phyloP scores from a whole-genome alignment of 2,797 vertebrate genomes.

The Oryzias dopingdopingensis region DNA sequence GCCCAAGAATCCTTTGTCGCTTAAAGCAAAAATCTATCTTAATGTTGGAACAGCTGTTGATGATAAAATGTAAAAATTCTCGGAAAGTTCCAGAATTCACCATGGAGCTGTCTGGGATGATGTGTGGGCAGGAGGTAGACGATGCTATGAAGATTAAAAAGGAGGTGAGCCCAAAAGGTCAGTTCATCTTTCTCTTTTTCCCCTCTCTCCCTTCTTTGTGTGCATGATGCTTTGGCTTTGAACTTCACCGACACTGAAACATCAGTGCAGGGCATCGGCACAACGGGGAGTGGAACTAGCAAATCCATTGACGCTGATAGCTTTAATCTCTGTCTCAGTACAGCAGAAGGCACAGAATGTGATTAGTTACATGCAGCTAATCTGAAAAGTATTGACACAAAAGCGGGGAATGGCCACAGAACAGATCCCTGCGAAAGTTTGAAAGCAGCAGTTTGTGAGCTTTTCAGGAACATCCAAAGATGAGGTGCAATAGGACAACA shows the following conservation, averaged over 20 bases:
- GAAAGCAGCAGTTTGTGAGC: background rate
- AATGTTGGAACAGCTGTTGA: conserved; percentile 13
- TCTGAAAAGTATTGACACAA: conserved; percentile 22
- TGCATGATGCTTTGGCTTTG: conserved; percentile 47
- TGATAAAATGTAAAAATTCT: conserved; percentile 6
- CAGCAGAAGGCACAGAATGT: conserved; percentile 28
- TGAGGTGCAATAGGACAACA: too few species aligned
- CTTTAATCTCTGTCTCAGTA: conserved; percentile 41
- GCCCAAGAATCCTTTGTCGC: conserved; percentile 13
- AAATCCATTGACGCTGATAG: conserved; percentile 39
- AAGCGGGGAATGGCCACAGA: conserved; percentile 9
- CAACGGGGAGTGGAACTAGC: conserved; percentile 30
- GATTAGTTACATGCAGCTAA: conserved; percentile 29
- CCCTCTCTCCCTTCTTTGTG: conserved; percentile 19
- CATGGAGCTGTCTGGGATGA: conserved; percentile 43
- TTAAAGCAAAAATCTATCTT: conserved; percentile 19
- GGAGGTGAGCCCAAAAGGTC: conserved; percentile 54
- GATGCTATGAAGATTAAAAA: conserved; percentile 53
- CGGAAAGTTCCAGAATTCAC: conserved; percentile 28
- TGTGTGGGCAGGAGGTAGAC: conserved; percentile 42
- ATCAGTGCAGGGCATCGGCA: conserved; percentile 28
- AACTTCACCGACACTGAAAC: conserved; percentile 43
- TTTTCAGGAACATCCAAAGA: background rate
- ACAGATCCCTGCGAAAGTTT: background rate
- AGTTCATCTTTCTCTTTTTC: conserved; percentile 27